Evolutionary conservation across 1,140 invertebrate species (phyloP).

Genomic region (Brachystomella parvula): DNA sequence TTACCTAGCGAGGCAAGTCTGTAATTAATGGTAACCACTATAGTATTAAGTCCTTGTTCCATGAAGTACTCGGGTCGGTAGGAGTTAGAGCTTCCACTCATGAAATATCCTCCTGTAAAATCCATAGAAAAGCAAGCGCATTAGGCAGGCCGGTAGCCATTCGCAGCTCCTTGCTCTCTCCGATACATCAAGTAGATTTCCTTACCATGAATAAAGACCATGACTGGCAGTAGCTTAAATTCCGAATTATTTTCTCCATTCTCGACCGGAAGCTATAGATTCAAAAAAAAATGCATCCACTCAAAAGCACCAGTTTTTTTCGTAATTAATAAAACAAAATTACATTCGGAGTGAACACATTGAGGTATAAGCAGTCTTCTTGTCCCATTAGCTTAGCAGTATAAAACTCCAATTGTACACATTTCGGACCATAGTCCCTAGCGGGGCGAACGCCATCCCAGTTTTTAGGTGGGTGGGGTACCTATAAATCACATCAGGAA

Average conservation of each 20-base stretch:
- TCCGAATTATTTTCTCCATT: neutral
- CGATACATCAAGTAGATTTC: neutral
- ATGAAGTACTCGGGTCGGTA: conserved; percentile 7
- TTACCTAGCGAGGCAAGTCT: conserved; percentile 13
- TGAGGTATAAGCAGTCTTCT: conserved; percentile 13
- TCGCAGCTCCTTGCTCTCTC: neutral
- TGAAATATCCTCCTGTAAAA: conserved; percentile 4
- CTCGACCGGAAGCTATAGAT: neutral
- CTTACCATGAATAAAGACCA: conserved; percentile 11
- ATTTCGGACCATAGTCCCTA: neutral
- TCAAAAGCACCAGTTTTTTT: neutral
- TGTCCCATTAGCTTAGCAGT: conserved; percentile 4
- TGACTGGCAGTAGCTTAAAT: neutral
- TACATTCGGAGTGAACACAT: conserved; percentile 4
- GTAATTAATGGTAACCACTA: conserved; percentile 14
- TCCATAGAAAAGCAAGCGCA: no score
- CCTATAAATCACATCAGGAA: neutral
- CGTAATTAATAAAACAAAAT: no score
- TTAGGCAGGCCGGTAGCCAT: no score
- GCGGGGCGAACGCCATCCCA: neutral
- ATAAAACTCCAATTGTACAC: conserved; percentile 6
- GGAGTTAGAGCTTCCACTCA: conserved; percentile 41
- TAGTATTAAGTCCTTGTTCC: neutral
- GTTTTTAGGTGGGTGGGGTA: neutral
- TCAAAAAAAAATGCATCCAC: neutral